Base-by-base conservation (phyloP, 2,797 vertebrate species). In the Sebastes melanostomus region DNA sequence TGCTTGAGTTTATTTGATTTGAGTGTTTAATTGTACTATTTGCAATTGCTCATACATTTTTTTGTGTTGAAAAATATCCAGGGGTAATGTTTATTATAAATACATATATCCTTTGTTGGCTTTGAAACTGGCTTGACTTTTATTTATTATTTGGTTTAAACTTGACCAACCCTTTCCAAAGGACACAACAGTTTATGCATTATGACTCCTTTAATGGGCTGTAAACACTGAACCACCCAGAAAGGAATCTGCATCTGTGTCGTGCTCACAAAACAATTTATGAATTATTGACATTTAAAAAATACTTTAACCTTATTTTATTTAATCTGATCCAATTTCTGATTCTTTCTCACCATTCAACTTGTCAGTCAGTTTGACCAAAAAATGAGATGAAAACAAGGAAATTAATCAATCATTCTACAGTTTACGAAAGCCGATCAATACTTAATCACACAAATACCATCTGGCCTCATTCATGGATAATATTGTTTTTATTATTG, bases 151-250 rank as follows among this genome's bases (percentile, higher is more conserved):
- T 46, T 46, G 42, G 42, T 46, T 46, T 46, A 46, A 46, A 46
- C 42, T 46, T 46, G 42, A 46, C 0, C 42, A 18, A 18, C 0
- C 42, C 42, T 0, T 0, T 18, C 42, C 42, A 46, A 18, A 54
- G 4, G 25, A 66, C 70, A 74, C 38, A 62, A 52, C 27, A 20
- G 18, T 42, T 71, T 12, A 16, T 52, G 2, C 2, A 20, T 27
- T 36, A 13, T 42, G 11, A 84, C 8, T 69, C 16, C 32, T 73
- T 80, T 60, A 81, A 27, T 69, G n/a, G 14, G 6, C 36, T 60
- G n/a, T 42, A n/a, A 32, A 54, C 18, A 30, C 16, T n/a, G 6
- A 32, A 66, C 22, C 22, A 38, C 18, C 11, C 60, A 9, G 24
- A 42, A 22, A 8, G 38, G 4, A 22, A 38, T n/a, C 30, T n/a